Evolutionary conservation across 2,113 vertebrate genomes (phyloP), one percentile per base, ranked within the genome.

Genomic region (Hippocampus guttulatus): DNA sequence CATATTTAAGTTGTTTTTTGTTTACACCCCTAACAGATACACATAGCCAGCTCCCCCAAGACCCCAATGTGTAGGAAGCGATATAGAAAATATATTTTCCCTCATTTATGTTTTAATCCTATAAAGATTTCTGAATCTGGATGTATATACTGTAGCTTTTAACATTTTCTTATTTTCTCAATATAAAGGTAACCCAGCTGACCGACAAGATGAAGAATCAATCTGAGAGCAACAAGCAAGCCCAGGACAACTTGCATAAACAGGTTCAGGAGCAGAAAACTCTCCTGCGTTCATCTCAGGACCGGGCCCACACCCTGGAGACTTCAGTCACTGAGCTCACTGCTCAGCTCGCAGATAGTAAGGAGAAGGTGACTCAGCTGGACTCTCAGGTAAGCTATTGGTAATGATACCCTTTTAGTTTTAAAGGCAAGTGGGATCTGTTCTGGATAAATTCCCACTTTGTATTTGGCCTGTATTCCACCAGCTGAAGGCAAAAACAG

Each of bases 171-270:
- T 79, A 21, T 65, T 7, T 41, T 27, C 45, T 30, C 55, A 45
- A 62, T 0, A 67, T 25, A 52, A 82, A 99, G 97, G 94, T 98
- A 63, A 92, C 91, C 30, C 96, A 98, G 68, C 82, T 99, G 79
- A 94, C 93, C 30, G 96, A 98, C 84, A 98, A 98, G 87, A 84
- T 98, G 78, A 98, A 96, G 89, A 99, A 99, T 88, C 97, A 99
- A 27, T 98, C 95, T 0, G 97, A 99, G 91, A 99, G 97, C 87
- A 95, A 99, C 90, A 98, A 97, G 78, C 97, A 99, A 88, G 97
- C 96, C 61, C 95, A 96, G 84, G 97, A 99, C 75, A 95, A 99
- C 88, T 90, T 99, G 45, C 97, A 99, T 4, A 93, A 99, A 66
- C 95, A 99, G 87, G 92, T 99, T 21, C 97, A 99, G 83, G 97